A percentile compares a stretch with the other conserved stretches of the same genome.
Evolutionary conservation across 2,113 vertebrate genomes (phyloP).

Genomic region (Balaeniceps rex): DNA sequence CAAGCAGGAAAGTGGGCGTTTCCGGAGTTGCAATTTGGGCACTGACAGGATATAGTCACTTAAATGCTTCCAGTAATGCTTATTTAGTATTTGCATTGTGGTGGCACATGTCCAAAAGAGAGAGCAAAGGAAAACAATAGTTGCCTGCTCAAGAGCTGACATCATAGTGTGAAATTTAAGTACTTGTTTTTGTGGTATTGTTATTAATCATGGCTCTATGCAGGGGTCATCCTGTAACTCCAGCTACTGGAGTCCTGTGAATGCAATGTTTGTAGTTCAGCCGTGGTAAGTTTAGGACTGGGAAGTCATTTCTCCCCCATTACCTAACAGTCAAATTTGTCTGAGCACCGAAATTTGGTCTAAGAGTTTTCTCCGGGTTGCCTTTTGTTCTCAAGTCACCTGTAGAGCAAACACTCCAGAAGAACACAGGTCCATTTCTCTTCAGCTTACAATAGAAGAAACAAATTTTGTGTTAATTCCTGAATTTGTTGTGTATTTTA

Average conservation of each 20-base stretch:
- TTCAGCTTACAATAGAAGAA: too few species aligned
- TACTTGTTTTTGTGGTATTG: slow-evolving; percentile 13
- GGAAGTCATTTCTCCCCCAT: neutral
- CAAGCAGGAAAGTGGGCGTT: neutral
- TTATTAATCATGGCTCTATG: slow-evolving; percentile 10
- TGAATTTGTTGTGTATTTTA: neutral
- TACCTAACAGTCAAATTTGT: neutral
- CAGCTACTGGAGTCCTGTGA: slow-evolving; percentile 12
- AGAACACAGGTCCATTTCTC: neutral
- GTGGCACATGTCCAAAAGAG: neutral
- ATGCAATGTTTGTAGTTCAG: neutral
- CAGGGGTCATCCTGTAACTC: slow-evolving; percentile 11
- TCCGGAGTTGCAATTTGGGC: neutral
- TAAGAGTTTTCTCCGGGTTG: neutral
- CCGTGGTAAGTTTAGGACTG: neutral
- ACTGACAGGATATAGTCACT: neutral
- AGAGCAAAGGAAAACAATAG: slow-evolving; percentile 20
- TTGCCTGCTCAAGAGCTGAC: neutral
- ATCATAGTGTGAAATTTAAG: neutral
- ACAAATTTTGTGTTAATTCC: too few species aligned
- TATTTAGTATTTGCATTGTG: neutral
- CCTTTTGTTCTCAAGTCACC: neutral
- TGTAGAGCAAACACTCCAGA: neutral
- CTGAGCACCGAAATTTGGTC: neutral
- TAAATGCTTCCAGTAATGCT: neutral